A percentile compares a stretch with the other conserved stretches of the same genome.
Evolutionary conservation across 2,888 invertebrate genomes (phyloP).

Genomic region (Mycogona germanica): DNA sequence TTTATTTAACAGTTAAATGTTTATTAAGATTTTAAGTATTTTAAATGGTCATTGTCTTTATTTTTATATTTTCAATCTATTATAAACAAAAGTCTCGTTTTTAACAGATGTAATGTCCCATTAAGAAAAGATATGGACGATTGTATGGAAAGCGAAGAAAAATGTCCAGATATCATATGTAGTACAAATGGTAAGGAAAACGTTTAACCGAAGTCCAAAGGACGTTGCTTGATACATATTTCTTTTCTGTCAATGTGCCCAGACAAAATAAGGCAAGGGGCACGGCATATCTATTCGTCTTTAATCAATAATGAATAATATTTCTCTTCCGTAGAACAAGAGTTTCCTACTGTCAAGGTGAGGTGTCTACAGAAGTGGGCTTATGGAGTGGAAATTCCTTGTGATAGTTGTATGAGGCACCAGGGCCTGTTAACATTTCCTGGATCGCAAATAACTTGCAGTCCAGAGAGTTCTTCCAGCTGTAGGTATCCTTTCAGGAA

Average conservation of each 20-base stretch:
- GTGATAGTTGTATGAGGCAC: constrained; percentile 16
- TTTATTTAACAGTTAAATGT: too few relatives aligned
- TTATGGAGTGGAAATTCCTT: constrained; percentile 5
- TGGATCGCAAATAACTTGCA: background rate
- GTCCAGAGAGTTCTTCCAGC: background rate
- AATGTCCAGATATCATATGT: constrained; percentile 47
- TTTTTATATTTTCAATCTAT: too few relatives aligned
- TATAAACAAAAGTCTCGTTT: background rate
- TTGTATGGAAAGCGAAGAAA: constrained; percentile 39
- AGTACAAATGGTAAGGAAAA: constrained; percentile 38
- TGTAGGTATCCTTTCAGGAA: constrained; percentile 13
- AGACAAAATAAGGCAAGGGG: too few relatives aligned
- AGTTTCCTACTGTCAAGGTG: constrained; percentile 17
- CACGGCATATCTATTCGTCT: too few relatives aligned
- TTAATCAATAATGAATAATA: too few relatives aligned
- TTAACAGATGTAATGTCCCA: constrained; percentile 17
- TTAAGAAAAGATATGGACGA: constrained; percentile 18
- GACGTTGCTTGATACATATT: too few relatives aligned
- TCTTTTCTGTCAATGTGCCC: too few relatives aligned
- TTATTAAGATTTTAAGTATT: too few relatives aligned
- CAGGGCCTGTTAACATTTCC: background rate
- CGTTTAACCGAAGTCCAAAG: too few relatives aligned
- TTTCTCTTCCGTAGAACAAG: too few relatives aligned
- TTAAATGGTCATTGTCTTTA: too few relatives aligned
- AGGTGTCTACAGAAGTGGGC: constrained; percentile 18